These are phyloP conservation scores for Athene noctua DNA, from an alignment of 2,113 vertebrate genomes.

Conservation along the genomic window DNA sequence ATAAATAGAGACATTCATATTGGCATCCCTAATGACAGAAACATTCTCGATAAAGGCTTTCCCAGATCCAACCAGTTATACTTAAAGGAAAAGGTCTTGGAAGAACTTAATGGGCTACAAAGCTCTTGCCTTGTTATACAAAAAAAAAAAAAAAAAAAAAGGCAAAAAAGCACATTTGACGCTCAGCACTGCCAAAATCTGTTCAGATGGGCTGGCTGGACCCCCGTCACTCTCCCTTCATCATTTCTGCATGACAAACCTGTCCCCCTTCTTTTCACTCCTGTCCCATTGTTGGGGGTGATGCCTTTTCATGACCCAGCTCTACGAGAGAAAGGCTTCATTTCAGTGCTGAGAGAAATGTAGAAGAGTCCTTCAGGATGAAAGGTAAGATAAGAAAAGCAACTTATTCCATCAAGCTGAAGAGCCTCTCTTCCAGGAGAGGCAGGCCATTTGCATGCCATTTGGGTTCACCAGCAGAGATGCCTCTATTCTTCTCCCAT, in stretches of 20 bases:
- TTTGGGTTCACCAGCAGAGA: not conserved
- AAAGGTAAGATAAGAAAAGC: slow-evolving; percentile 51
- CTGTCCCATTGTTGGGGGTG: not conserved
- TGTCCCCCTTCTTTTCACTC: not conserved
- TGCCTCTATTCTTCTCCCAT: not conserved
- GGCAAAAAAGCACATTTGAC: accelerated
- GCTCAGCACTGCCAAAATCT: not conserved
- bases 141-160: not conserved
- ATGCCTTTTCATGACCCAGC: not conserved
- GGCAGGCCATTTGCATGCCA: not conserved
- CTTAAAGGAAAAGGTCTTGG: not conserved
- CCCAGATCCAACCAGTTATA: not conserved
- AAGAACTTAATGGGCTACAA: not conserved
- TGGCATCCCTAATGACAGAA: not conserved
- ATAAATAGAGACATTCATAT: not conserved
- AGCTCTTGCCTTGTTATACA: not conserved
- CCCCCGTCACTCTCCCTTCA: not conserved
- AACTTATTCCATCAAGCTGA: slow-evolving; percentile 48
- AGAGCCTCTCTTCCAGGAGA: slow-evolving; percentile 29
- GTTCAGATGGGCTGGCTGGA: not conserved
- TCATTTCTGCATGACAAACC: not conserved
- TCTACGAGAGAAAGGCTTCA: not conserved
- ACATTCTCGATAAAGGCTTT: not conserved
- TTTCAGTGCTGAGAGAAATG: not conserved
- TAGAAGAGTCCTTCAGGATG: slow-evolving; percentile 5